Conservation (phyloP, 2,113 vertebrate species). For the Leiothrix lutea region DNA sequence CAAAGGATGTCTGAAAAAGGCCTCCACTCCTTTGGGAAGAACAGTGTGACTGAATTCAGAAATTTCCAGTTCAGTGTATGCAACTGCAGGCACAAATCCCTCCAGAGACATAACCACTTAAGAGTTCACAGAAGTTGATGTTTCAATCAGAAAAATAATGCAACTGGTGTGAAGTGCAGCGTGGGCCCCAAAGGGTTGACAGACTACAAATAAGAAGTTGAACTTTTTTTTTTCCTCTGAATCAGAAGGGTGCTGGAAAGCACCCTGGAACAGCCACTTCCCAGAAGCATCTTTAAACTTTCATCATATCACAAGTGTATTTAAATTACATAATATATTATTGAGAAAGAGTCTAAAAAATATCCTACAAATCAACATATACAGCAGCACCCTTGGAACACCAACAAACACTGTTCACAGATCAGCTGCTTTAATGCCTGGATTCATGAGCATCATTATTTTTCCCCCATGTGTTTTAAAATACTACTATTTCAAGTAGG, state of each 20-base stretch:
- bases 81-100: not conserved
- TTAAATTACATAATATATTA: not conserved
- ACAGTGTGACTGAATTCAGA: not conserved
- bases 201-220: not conserved
- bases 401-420: not conserved
- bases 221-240: not conserved
- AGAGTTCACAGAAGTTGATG: not conserved
- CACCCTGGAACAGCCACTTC: not conserved
- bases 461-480: not conserved
- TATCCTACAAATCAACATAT: not conserved
- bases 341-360: not conserved
- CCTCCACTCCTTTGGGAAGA: not conserved
- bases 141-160: not conserved
- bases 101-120: not conserved
- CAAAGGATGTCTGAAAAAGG: not conserved
- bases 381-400: not conserved
- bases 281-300: not conserved
- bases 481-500: not conserved
- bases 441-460: not conserved
- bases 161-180: not conserved
- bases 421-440: not conserved
- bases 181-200: not conserved
- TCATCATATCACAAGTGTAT: not conserved
- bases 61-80: not conserved
- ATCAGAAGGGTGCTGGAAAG: not conserved